phyloP scores from a whole-genome alignment of 1,140 invertebrate genomes.

The Campodea augens region DNA sequence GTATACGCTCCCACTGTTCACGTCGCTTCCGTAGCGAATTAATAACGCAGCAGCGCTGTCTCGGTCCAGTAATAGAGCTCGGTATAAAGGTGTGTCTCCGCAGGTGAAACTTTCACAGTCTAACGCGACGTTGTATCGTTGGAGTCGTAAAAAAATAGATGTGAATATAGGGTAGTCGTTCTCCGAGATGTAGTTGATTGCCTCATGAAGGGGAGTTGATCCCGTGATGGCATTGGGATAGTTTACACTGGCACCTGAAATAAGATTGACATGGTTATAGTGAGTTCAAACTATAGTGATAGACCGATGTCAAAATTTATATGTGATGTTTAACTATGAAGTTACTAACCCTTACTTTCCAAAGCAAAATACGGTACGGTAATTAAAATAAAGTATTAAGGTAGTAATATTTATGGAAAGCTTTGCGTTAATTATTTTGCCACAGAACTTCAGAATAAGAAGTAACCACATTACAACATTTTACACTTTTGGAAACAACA shows the following conservation, averaged over 20 bases:
- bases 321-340: no score
- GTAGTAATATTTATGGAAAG: no score
- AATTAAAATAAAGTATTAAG: no score
- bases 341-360: no score
- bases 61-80: slow-evolving; percentile 26
- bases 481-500: no score
- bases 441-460: no score
- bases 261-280: slow-evolving; percentile 6
- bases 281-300: no score
- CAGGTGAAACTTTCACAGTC: slow-evolving; percentile 25
- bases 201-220: slow-evolving; percentile 31
- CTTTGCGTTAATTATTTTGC: no score
- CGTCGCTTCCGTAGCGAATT: slow-evolving; percentile 27
- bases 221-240: slow-evolving; percentile 32
- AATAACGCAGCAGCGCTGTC: slow-evolving; percentile 25
- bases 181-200: slow-evolving; percentile 22
- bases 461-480: no score
- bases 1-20: slow-evolving; percentile 18
- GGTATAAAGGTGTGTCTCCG: slow-evolving; percentile 29
- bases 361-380: no score
- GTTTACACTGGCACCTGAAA: slow-evolving; percentile 34
- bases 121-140: slow-evolving; percentile 24
- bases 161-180: slow-evolving; percentile 22
- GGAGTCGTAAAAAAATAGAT: slow-evolving; percentile 25
- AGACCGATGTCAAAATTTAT: no score